Evolutionary conservation across 2,888 invertebrate genomes (phyloP), one percentile per base, ranked within the genome.

Genomic region (Flexamia atlantica): DNA sequence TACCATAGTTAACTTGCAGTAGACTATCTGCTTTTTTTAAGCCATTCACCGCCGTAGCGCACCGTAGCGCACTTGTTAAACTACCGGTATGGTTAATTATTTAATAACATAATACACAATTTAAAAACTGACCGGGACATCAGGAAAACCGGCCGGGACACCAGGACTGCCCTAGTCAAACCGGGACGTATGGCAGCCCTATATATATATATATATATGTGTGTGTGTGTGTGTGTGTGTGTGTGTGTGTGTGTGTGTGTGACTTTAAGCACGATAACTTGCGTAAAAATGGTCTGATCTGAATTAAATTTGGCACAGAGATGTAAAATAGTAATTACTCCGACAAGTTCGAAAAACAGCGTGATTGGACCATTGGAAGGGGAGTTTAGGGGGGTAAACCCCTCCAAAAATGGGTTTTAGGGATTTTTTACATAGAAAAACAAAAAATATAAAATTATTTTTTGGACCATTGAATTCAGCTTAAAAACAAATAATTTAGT

Each of bases 221-320:
- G n/a, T 46, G n/a, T 46, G n/a, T 46, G n/a, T 46, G n/a, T 46
- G n/a, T 46, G n/a, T 46, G n/a, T 46, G n/a, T 46, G n/a, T 46
- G n/a, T 46, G n/a, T 46, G n/a, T 46, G n/a, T 46, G 46, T 46
- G 46, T 46, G 46, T 46, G 46, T 46, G 46, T 46, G 46, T 46
- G 46, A 12, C 46, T 12, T 7, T 46, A 17, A 46, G n/a, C 46
- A 46, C 4, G 46, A 46, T 46, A 46, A 12, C 46, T 46, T 17
- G 7, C 46, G 46, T 46, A 46, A 46, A 46, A 46, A 46, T 46
- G 4, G 12, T 46, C 46, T 17, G 46, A 46, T 46, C 12, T 12
- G 2, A 17, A 46, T 17, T 2, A 46, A 46, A 46, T 46, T 46
- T 46, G 4, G 46, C 17, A 46, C 3, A 46, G 12, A 46, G 10